Base-by-base conservation (phyloP, 2,797 vertebrate species). In the Acrossocheilus wenchowensis region DNA sequence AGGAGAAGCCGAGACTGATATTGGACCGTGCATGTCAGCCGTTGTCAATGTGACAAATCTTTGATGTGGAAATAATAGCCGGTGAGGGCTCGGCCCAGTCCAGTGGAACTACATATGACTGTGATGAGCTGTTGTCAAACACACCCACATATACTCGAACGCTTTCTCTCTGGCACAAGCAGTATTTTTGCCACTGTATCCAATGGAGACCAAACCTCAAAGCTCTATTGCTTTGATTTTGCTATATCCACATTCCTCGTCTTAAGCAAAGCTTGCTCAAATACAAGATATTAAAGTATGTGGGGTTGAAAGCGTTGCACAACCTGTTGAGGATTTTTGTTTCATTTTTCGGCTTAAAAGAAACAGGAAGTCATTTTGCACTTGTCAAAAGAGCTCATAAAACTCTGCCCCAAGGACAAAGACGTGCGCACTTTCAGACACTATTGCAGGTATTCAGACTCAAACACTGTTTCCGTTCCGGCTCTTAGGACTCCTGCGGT, bases 41-140 rank as follows among this genome's bases (percentile, higher is more conserved):
- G 92, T 90, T 92, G 93, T 95, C 92, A 93, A 90, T 90, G 92
- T 94, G 93, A 94, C 93, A 92, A 88, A 91, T 92, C 92, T 96
- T 95, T 95, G 94, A 94, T 94, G 93, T 96, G 92, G 92, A 95
- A 94, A 94, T 94, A 90, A 92, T 92, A 92, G 91, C 89, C 91
- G 91, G 91, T 90, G 90, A 90, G 91, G 90, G 92, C 87, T 88
- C 87, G 90, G 89, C 89, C 87, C 89, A 89, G 90, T 91, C 92
- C 92, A 90, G 92, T 91, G 87, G 54, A 57, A 81, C 78, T 90
- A 91, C 91, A 88, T 92, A 90, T n/a, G 90, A 92, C 91, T 79
- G 73, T 71, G 75, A 72, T 64, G 80, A 90, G 90, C 88, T 90
- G 92, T 91, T 85, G 79, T 85, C 84, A 82, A 71, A 73, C 54